Evolutionary conservation across 37 sponge, comb jelly and placozoan species (phyloP).

Genomic region (Trichoplax adhaerens): DNA sequence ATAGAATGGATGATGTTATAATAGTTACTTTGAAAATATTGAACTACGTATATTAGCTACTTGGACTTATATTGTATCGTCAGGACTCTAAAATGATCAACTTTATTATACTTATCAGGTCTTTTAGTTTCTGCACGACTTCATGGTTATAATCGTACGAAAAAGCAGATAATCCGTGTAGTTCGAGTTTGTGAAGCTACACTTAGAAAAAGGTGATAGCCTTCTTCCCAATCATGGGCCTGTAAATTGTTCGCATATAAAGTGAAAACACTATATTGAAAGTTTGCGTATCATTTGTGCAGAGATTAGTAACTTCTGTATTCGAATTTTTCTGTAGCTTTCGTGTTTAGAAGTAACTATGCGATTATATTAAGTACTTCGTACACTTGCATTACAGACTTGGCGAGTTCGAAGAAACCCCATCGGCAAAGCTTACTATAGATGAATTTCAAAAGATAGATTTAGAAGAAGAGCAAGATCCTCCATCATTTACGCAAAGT

Average conservation of each 20-base stretch:
- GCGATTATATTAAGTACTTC: no score
- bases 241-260: no score
- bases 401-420: slow-evolving; percentile 79
- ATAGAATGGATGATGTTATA: no score
- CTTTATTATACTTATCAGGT: slow-evolving; percentile 14
- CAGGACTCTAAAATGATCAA: no score
- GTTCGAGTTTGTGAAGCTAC: slow-evolving; percentile 74
- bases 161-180: slow-evolving; percentile 61
- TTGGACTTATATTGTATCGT: no score
- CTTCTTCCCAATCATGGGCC: no score
- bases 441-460: slow-evolving; percentile 94
- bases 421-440: slow-evolving; percentile 90
- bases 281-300: no score
- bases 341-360: no score
- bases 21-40: no score
- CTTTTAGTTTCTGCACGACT: slow-evolving; percentile 77
- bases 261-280: no score
- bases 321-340: no score
- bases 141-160: slow-evolving; percentile 58
- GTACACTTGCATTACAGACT: slow-evolving; percentile 10
- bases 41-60: neutral
- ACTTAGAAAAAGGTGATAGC: slow-evolving; percentile 55
- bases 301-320: no score
- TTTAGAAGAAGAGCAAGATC: slow-evolving; percentile 90
- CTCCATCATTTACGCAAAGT: slow-evolving; percentile 64